These are phyloP conservation scores for Neodiprion virginianus DNA, from an alignment of 1,140 invertebrate species.

Conservation along the genomic window DNA sequence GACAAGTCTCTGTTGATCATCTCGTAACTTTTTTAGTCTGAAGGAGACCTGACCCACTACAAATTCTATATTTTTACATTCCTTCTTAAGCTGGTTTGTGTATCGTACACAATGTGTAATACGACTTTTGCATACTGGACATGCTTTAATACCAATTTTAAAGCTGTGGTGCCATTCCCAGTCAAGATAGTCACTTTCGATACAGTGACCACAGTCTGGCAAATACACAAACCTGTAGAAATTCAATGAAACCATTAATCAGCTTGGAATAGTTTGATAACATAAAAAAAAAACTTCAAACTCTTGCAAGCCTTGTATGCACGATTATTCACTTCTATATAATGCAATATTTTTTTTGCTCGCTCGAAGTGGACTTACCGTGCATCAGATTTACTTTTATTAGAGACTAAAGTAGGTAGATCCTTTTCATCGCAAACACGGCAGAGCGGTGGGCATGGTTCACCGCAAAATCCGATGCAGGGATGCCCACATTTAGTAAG, in stretches of 20 bases:
- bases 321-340: no score
- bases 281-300: no score
- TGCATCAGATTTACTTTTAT: slow-evolving; percentile 64
- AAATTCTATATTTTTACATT: neutral
- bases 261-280: no score
- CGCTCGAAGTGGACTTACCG: slow-evolving; percentile 48
- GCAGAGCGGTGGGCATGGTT: slow-evolving; percentile 66
- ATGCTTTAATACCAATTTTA: slow-evolving; percentile 65
- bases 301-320: no score
- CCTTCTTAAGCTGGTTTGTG: slow-evolving; percentile 65
- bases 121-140: slow-evolving; percentile 69
- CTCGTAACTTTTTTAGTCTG: neutral
- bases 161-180: slow-evolving; percentile 63
- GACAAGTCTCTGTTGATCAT: neutral
- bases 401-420: slow-evolving; percentile 64
- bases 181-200: slow-evolving; percentile 59
- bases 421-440: slow-evolving; percentile 55
- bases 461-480: slow-evolving; percentile 75
- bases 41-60: neutral
- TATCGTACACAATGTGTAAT: slow-evolving; percentile 70
- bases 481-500: slow-evolving; percentile 64
- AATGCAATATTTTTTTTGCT: no score
- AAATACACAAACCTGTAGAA: slow-evolving; percentile 66
- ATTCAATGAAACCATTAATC: neutral
- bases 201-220: slow-evolving; percentile 69